Evolutionary conservation across 2,888 invertebrate genomes (phyloP), one percentile per base, ranked within the genome.

Genomic region (Nomada hirtipes): DNA sequence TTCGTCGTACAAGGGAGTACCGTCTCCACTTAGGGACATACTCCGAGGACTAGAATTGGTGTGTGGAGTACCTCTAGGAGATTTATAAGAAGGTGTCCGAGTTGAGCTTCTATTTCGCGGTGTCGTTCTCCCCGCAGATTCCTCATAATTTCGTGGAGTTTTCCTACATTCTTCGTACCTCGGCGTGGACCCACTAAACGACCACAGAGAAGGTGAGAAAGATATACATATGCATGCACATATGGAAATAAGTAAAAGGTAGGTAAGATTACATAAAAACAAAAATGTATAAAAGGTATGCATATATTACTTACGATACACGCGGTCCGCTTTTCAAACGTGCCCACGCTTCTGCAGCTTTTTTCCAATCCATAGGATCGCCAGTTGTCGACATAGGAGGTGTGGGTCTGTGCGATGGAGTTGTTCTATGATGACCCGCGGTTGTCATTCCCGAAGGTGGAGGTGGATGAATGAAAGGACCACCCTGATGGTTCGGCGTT

Each of bases 1-100:
- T 94, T 98, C 98, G 93, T 99, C 98, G 94, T 98, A 98, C 20
- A 99, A 95, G 18, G 98, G 98, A 60, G 98, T 98, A 42, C 97
- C 97, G 94, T 98, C 98, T 67, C 98, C 98, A 85, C 94, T 94
- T 76, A 98, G 95, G 55, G 97, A 97, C 98, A 98, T 98, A 84
- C 97, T 97, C 89, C 97, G 96, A 65, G 98, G 98, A 87, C 97
- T 97, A 80, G 97, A 97, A 94, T 97, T 97, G 20, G 98, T 97
- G 63, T 94, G 93, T 9, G 94, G 95, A 11, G 95, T 94, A 80
- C 92, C 94, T 74, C 91, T 91, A 26, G 92, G 94, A 76, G 94
- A 94, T 86, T 93, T 94, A 67, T 92, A 90, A 18, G 92, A 89
- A 7, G 92, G 92, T n/a, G 91, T 92, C 4, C 92, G 88, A 23